Evolutionary conservation across 2,797 vertebrate genomes (phyloP).

Genomic region (Myiotriccus ornatus): DNA sequence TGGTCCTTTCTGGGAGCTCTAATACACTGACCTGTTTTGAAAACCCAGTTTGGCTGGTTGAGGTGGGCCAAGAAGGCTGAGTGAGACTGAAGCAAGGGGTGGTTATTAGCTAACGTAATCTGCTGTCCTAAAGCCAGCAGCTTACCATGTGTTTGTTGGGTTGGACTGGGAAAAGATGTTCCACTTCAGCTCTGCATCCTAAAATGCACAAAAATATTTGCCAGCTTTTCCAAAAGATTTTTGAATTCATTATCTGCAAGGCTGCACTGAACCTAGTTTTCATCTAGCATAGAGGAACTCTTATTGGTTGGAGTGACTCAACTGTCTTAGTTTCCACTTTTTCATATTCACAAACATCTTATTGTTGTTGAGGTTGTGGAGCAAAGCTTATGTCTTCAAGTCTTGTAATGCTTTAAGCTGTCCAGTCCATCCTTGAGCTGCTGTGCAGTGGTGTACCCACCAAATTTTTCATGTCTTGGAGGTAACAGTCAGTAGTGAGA

Average conservation of each 20-base stretch:
- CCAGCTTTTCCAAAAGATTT: neutral
- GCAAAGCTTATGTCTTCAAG: neutral
- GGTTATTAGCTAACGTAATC: neutral
- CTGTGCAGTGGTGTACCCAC: neutral
- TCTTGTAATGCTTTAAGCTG: neutral
- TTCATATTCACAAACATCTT: neutral
- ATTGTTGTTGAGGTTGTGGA: neutral
- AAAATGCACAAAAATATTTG: neutral
- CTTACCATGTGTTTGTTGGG: neutral
- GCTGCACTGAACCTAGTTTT: neutral
- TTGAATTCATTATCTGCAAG: neutral
- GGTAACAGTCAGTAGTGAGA: neutral
- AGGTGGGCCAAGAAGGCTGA: neutral
- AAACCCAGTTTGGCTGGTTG: neutral
- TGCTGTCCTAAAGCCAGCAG: neutral
- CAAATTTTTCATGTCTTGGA: neutral
- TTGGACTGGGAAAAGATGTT: neutral
- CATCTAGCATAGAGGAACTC: neutral
- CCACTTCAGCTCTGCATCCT: neutral
- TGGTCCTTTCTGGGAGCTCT: fast-evolving
- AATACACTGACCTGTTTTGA: neutral
- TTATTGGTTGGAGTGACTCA: neutral
- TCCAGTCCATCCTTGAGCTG: neutral
- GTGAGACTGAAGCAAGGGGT: neutral
- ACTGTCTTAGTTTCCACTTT: neutral